Conservation (phyloP, 64 coral and sea anemone species). For the Catalaphyllia jardinei region DNA sequence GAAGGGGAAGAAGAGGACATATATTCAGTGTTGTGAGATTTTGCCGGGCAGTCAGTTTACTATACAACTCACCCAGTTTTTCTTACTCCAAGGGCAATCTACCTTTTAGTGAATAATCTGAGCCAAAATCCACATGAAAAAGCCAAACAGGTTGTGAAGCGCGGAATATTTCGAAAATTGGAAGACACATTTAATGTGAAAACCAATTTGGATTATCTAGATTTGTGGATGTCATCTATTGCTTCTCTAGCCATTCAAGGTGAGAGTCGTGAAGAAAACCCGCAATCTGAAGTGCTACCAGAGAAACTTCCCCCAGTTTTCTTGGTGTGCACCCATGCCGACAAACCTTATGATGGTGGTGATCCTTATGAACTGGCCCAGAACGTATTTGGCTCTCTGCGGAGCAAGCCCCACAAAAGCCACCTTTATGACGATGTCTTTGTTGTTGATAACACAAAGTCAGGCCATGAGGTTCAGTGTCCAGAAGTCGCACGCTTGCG, state of each 20-base stretch:
- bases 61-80: too few species aligned
- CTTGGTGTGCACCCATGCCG: slow-evolving; percentile 18
- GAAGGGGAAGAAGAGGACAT: too few species aligned
- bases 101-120: too few species aligned
- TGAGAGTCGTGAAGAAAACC: neutral
- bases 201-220: slow-evolving; percentile 30
- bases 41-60: too few species aligned
- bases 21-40: too few species aligned
- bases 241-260: neutral
- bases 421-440: neutral
- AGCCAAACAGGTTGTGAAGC: too few species aligned
- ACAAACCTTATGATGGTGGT: neutral
- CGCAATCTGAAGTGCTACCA: neutral
- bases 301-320: neutral
- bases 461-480: neutral
- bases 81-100: too few species aligned
- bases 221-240: slow-evolving; percentile 25
- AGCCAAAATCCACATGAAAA: too few species aligned
- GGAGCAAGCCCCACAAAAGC: neutral
- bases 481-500: slow-evolving; percentile 1
- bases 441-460: slow-evolving; percentile 16
- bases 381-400: neutral
- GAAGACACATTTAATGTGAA: too few species aligned
- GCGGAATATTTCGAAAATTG: too few species aligned
- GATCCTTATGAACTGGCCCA: neutral